Evolutionary conservation across 1,140 invertebrate species (phyloP).

Genomic region (Drosophila tani): DNA sequence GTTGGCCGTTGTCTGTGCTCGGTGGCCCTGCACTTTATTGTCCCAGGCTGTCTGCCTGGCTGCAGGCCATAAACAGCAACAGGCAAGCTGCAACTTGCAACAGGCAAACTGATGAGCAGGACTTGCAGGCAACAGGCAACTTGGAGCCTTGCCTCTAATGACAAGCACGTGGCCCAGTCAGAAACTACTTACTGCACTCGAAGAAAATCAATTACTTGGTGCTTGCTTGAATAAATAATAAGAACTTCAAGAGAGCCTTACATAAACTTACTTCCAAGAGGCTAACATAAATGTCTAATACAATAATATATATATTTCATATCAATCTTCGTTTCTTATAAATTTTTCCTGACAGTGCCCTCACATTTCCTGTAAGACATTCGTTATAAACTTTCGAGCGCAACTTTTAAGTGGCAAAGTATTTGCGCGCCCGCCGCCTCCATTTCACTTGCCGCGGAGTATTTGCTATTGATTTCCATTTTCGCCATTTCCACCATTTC

Average conservation of each 20-base stretch:
- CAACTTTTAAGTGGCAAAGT: conserved; percentile 48
- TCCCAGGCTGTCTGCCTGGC: conserved; percentile 8
- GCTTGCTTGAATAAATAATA: neutral
- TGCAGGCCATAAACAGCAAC: conserved; percentile 45
- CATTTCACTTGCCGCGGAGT: conserved; percentile 23
- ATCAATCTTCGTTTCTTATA: neutral
- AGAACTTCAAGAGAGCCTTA: neutral
- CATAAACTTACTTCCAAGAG: neutral
- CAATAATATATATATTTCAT: neutral
- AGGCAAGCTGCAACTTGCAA: conserved; percentile 35
- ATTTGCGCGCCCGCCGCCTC: conserved; percentile 25
- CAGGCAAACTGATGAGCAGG: conserved; percentile 14
- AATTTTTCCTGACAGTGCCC: conserved; percentile 6
- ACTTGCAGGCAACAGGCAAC: conserved; percentile 12
- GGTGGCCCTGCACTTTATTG: conserved; percentile 46
- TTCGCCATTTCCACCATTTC: conserved; percentile 13
- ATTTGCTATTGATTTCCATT: conserved; percentile 49
- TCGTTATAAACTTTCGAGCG: conserved; percentile 28
- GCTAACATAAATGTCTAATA: neutral
- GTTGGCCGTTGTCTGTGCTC: conserved; percentile 28
- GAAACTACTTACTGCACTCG: conserved; percentile 5
- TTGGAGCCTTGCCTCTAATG: conserved; percentile 6
- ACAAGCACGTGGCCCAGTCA: conserved; percentile 22
- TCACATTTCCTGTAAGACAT: conserved; percentile 6
- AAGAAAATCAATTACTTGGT: neutral